Evolutionary conservation across 64 coral and sea anemone genomes (phyloP).

Genomic region (Stichodactyla helianthus): DNA sequence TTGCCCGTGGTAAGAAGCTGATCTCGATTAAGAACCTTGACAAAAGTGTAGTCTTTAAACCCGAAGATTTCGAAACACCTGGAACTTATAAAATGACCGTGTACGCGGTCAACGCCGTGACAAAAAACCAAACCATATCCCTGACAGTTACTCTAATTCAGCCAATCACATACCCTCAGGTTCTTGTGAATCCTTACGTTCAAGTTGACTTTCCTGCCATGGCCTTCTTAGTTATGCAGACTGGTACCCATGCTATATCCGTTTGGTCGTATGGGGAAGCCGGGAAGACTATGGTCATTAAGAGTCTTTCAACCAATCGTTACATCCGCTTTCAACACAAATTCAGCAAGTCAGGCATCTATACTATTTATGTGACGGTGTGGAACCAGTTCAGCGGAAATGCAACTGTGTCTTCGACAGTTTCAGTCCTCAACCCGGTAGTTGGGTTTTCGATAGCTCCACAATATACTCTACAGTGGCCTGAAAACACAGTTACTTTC

Average conservation of each 20-base stretch:
- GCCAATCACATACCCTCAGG: slow-evolving; percentile 11
- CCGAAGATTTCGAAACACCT: slow-evolving; percentile 9
- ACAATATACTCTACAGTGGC: slow-evolving; percentile 43
- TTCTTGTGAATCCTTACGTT: slow-evolving; percentile 42
- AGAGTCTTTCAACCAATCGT: not conserved
- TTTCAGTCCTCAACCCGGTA: not conserved
- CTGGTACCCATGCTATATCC: slow-evolving; percentile 42
- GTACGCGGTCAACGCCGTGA: slow-evolving; percentile 50
- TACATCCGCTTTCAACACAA: not conserved
- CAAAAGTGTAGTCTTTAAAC: not conserved
- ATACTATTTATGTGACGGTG: not conserved
- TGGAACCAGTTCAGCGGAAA: not conserved
- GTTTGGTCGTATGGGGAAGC: slow-evolving; percentile 58
- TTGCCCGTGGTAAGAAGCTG: not conserved
- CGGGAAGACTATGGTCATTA: not conserved
- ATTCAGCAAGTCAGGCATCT: not conserved
- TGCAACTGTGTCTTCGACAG: not conserved
- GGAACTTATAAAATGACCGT: slow-evolving; percentile 44
- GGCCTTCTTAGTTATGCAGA: slow-evolving; percentile 29
- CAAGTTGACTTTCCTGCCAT: slow-evolving; percentile 40
- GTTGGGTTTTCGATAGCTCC: slow-evolving; percentile 26
- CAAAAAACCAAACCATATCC: slow-evolving; percentile 15
- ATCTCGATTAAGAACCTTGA: not conserved
- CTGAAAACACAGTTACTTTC: slow-evolving; percentile 28
- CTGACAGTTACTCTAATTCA: slow-evolving; percentile 14